Evolutionary conservation across 2,797 vertebrate genomes (phyloP), one percentile per base, ranked within the genome.

Genomic region (Sebastes itinus): DNA sequence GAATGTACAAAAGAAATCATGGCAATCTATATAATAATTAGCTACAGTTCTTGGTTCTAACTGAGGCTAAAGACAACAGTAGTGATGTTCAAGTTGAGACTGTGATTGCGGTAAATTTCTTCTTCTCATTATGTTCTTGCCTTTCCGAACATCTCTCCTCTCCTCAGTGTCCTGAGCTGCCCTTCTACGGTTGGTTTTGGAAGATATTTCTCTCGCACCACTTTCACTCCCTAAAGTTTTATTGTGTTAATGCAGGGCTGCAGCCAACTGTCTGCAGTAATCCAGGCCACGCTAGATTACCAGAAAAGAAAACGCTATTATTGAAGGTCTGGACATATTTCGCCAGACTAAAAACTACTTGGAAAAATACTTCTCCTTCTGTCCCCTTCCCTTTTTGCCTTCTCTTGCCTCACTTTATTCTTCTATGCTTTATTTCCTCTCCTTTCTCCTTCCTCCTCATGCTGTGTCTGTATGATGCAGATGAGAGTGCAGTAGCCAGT

Each of bases 281-380:
- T 77, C 74, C 78, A 75, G 87, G 70, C 81, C 83, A 64, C 75
- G 88, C 79, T 83, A 75, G 82, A 92, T 93, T 91, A 92, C 73
- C 77, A 91, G 86, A 90, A 91, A 92, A 93, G 88, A 82, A 88
- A 89, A 88, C 54, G 58, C 68, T 63, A 77, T 93, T 93, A 87
- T 86, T 85, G 72, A 74, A 69, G 72, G 80, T 77, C 84, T 89
- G 84, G 59, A 18, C 49, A 52, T 52, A 10, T 52, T 52, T 52
- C 14, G 20, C 49, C 49, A 52, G 33, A 66, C 77, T 20, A 49
- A 49, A 28, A 49, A 66, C 27, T 6, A 49, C 10, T 66, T 72
- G 49, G 79, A 93, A 89, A 92, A 92, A 87, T 80, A 60, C 77
- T 77, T 83, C 78, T 83, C 86, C 88, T 88, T 79, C 87, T 90